Conservation (phyloP, 2,113 vertebrate species). For the Oncorhynchus keta region DNA sequence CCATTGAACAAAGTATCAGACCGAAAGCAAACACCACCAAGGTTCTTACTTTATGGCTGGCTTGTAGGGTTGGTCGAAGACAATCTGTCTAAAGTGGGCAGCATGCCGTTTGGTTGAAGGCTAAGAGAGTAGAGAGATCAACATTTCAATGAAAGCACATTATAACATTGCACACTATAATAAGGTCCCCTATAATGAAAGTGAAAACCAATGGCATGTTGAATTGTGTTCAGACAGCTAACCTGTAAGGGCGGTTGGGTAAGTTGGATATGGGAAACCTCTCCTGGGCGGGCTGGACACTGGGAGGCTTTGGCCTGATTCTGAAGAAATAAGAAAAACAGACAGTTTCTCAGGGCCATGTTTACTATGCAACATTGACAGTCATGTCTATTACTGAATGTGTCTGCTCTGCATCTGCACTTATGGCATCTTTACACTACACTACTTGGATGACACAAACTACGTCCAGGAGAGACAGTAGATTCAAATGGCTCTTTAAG, state of each 20-base stretch:
- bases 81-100: neutral
- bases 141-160: neutral
- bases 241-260: slow-evolving; percentile 13
- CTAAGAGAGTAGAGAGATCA: neutral
- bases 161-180: neutral
- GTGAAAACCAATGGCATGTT: neutral
- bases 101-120: neutral
- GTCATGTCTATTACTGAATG: no score
- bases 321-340: slow-evolving; percentile 6
- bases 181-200: neutral
- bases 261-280: slow-evolving; percentile 7
- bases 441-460: no score
- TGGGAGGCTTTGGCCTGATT: neutral
- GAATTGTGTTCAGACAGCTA: neutral
- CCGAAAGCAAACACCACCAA: neutral
- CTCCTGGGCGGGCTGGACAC: neutral
- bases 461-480: no score
- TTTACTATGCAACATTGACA: neutral
- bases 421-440: no score
- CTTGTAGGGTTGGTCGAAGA: neutral
- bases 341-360: neutral
- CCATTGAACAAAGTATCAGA: no score
- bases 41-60: neutral
- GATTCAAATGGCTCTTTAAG: no score
- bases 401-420: no score